These are phyloP conservation scores for Cryptotis parvus DNA, from an alignment of 2,113 vertebrate species.

Conservation along the genomic window DNA sequence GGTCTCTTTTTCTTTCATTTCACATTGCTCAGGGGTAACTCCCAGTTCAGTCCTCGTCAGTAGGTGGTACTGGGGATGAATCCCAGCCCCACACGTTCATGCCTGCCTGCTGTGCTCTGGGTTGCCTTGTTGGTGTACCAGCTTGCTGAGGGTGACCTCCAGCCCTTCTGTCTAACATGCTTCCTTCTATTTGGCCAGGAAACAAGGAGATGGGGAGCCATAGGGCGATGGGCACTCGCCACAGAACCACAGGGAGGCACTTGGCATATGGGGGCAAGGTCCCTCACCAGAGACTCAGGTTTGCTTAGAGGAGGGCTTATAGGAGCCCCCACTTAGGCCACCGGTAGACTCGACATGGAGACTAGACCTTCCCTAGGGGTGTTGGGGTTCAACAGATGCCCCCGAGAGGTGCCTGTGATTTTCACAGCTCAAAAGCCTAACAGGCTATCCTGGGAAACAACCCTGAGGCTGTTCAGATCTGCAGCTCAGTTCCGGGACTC, in stretches of 20 bases:
- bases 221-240: background rate
- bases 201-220: background rate
- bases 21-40: too few species aligned
- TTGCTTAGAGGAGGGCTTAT: background rate
- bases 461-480: too few species aligned
- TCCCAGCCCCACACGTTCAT: background rate
- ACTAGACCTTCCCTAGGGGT: background rate
- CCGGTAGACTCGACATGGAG: background rate
- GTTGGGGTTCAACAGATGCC: too few species aligned
- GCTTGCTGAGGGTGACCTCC: background rate
- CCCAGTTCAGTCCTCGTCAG: background rate
- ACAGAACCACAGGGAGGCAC: background rate
- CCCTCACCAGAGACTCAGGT: background rate
- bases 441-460: too few species aligned
- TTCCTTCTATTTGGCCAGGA: background rate
- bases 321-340: too few species aligned
- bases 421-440: too few species aligned
- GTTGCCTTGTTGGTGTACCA: too few species aligned
- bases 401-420: too few species aligned
- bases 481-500: too few species aligned
- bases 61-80: background rate
- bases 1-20: too few species aligned
- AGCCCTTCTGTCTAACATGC: background rate
- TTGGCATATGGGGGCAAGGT: background rate
- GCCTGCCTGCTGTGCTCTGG: background rate